Base-by-base conservation (phyloP, 1,140 invertebrate genomes). In the Centruroides vittatus region DNA sequence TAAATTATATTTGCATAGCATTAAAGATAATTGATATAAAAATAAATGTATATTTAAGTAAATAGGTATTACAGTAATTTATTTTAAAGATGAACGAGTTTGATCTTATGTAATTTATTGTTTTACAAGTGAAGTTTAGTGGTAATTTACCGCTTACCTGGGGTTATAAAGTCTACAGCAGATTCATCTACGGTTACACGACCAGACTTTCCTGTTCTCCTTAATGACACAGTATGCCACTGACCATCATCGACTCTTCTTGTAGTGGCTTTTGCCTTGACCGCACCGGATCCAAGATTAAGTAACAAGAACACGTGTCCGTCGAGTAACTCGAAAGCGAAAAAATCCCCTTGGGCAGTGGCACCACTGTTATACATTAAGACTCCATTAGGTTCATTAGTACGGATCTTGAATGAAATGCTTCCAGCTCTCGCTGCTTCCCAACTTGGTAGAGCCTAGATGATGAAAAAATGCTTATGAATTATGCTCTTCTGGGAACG, bases 311-410 rank as follows among this genome's bases (percentile, higher is more conserved):
- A 95, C 55, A 98, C 81, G 70, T 96, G 87, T 0, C 93, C 93
- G 64, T 90, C 89, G 49, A 96, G 80, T 62, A 98, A 79, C 74
- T 98, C 94, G 65, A 98, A 84, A 9, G 92, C 92, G 71, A 98
- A 93, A 53, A 94, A 81, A 72, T 96, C 91, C 54, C 84, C 81
- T 84, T 91, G 77, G 3, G 72, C 60, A 1, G 66, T 35, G 70
- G 83, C 80, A 69, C 90, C 89, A 67, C 85, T 85, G 72, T 91
- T 94, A 79, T 93, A 93, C 69, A 97, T 82, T 59, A 98, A 82
- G 57, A 98, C 78, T 12, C 93, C 93, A 73, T 95, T 90, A 3
- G 89, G 84, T 75, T 97, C 93, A 70, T 88, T 92, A 13, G 93
- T 97, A 61, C 93, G 82, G 69, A 98, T 87, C 76, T 91, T 92